Evolutionary conservation across 2,113 vertebrate species (phyloP).

Genomic region (Cebidichthys violaceus): DNA sequence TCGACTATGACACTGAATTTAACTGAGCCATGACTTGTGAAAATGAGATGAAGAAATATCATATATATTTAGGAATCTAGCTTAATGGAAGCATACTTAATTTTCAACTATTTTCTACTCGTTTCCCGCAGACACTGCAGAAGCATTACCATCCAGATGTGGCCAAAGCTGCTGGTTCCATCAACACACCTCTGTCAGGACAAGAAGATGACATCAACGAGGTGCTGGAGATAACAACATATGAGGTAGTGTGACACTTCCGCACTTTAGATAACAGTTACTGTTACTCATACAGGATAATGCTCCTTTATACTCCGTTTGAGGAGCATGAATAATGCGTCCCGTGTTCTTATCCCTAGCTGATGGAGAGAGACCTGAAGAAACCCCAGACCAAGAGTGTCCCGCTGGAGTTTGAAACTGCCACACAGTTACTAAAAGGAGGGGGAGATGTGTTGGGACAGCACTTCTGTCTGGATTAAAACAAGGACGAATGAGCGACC

Average conservation of each 20-base stretch:
- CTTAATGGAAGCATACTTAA: background rate
- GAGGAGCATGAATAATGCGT: background rate
- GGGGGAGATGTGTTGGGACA: conserved; percentile 82
- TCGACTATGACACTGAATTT: background rate
- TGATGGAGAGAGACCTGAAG: conserved; percentile 91
- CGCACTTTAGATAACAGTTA: background rate
- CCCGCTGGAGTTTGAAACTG: conserved; percentile 89
- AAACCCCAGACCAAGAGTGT: conserved; percentile 77
- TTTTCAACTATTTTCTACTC: background rate
- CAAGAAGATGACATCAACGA: conserved; percentile 87
- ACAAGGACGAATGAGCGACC: background rate
- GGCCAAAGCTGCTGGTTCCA: conserved; percentile 85
- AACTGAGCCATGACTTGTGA: background rate
- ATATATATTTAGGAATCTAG: background rate
- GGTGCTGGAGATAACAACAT: conserved; percentile 87
- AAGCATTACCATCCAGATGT: conserved; percentile 94
- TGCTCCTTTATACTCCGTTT: background rate
- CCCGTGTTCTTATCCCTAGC: conserved; percentile 73
- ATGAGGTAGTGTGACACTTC: conserved; percentile 82
- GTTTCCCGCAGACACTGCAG: conserved; percentile 87
- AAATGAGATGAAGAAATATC: background rate
- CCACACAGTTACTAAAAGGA: conserved; percentile 86
- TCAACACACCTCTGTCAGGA: conserved; percentile 85
- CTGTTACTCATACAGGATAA: too few relatives aligned
- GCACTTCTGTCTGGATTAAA: conserved; percentile 87